phyloP scores from a whole-genome alignment of 2,797 vertebrate species.

The Ataeniobius toweri region DNA sequence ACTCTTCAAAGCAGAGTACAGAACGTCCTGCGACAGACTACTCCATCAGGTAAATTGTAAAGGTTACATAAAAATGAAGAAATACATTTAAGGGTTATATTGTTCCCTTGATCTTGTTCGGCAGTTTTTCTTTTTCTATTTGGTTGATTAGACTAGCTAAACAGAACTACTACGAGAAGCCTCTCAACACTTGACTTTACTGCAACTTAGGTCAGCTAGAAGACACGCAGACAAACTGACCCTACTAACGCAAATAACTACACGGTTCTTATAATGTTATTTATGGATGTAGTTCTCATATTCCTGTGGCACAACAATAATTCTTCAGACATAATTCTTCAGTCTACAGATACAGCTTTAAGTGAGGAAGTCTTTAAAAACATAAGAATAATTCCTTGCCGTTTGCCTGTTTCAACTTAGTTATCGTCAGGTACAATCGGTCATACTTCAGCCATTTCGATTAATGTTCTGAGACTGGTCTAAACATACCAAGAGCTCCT shows the following conservation, averaged over 20 bases:
- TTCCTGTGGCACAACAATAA: too few relatives aligned
- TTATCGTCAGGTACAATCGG: too few relatives aligned
- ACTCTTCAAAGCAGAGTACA: background rate
- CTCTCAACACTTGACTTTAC: conserved; percentile 3
- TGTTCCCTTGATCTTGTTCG: background rate
- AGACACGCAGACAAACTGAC: background rate
- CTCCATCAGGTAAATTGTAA: background rate
- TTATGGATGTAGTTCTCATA: too few relatives aligned
- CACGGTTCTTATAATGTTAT: too few relatives aligned
- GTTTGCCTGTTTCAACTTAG: too few relatives aligned
- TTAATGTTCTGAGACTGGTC: conserved; percentile 23
- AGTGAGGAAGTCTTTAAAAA: too few relatives aligned
- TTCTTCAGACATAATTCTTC: too few relatives aligned
- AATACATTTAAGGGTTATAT: too few relatives aligned
- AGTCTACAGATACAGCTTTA: too few relatives aligned
- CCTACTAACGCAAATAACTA: background rate
- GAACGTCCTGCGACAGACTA: background rate
- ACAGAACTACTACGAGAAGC: conserved; percentile 7
- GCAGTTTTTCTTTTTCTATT: conserved; percentile 25
- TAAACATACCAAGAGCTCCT: conserved; percentile 57
- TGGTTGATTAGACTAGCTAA: conserved; percentile 6
- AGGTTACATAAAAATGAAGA: too few relatives aligned
- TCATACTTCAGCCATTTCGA: background rate
- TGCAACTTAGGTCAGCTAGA: conserved; percentile 7
- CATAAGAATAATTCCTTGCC: too few relatives aligned